These are phyloP conservation scores for Oxycera nigricornis DNA, from an alignment of 2,888 invertebrate species.

Conservation along the genomic window DNA sequence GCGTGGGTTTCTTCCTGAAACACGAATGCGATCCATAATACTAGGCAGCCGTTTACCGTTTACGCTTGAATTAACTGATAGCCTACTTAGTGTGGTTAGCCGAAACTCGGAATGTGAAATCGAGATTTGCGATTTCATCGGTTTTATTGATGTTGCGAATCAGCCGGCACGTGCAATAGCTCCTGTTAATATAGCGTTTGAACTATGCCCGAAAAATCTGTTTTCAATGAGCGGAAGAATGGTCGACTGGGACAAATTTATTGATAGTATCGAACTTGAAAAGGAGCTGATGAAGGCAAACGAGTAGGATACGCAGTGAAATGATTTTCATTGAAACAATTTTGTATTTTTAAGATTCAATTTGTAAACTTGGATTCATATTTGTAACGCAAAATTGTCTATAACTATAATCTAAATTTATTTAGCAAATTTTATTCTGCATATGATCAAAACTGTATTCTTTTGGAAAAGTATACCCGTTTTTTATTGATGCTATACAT, in stretches of 20 bases:
- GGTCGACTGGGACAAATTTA: conserved; percentile 58
- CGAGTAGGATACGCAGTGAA: too few relatives aligned
- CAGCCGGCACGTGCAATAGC: conserved; percentile 57
- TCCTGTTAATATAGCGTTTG: conserved; percentile 59
- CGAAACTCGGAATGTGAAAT: conserved; percentile 72
- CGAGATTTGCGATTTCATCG: conserved; percentile 72
- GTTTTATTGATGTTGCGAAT: conserved; percentile 73
- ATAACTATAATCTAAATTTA: too few relatives aligned
- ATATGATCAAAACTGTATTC: too few relatives aligned
- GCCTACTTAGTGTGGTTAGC: conserved; percentile 68
- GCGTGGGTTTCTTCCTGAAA: conserved; percentile 66
- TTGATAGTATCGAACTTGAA: conserved; percentile 57
- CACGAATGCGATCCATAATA: conserved; percentile 70
- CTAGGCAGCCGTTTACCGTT: conserved; percentile 76
- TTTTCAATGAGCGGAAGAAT: conserved; percentile 58
- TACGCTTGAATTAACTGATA: conserved; percentile 71
- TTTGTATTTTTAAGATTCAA: too few relatives aligned
- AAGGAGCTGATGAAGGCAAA: conserved; percentile 52
- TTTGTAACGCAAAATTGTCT: too few relatives aligned
- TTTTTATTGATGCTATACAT: too few relatives aligned
- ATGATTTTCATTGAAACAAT: too few relatives aligned
- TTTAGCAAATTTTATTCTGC: too few relatives aligned
- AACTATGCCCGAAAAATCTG: conserved; percentile 59
- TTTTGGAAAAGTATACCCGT: too few relatives aligned
- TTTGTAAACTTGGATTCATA: too few relatives aligned